A percentile compares a stretch with the other conserved stretches of the same genome.
phyloP scores from a whole-genome alignment of 2,888 invertebrate species.

The Panopea generosa region DNA sequence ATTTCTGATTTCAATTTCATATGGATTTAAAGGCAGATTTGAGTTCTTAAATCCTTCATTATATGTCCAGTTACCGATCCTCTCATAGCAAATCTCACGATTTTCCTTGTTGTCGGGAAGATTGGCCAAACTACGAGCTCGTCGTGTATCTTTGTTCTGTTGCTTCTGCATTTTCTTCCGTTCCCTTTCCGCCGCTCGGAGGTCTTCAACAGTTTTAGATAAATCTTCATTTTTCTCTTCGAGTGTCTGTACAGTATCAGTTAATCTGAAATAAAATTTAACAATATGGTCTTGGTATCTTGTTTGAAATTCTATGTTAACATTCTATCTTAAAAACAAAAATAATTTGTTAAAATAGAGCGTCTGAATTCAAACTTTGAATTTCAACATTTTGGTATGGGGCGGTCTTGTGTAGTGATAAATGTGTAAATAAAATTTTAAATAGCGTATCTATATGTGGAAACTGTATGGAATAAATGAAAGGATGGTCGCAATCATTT shows the following conservation, averaged over 20 bases:
- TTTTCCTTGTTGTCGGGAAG: conserved; percentile 69
- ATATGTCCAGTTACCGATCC: conserved; percentile 74
- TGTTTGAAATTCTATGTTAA: no score
- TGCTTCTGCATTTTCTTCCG: conserved; percentile 68
- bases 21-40: conserved; percentile 77
- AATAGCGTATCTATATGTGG: no score
- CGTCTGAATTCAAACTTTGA: no score
- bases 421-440: no score
- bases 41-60: conserved; percentile 73
- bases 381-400: no score
- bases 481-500: no score
- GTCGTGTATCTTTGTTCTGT: conserved; percentile 75
- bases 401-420: no score
- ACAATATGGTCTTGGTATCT: no score
- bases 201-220: conserved; percentile 92
- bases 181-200: conserved; percentile 81
- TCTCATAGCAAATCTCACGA: conserved; percentile 75
- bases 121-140: conserved; percentile 76
- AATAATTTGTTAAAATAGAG: no score
- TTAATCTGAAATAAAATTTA: conserved; percentile 67
- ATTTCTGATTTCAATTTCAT: conserved; percentile 78
- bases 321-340: no score
- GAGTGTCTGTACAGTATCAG: conserved; percentile 90
- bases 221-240: conserved; percentile 94
- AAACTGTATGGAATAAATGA: no score